Conservation (phyloP, 2,113 vertebrate species). For the Rhynchomys soricoides region DNA sequence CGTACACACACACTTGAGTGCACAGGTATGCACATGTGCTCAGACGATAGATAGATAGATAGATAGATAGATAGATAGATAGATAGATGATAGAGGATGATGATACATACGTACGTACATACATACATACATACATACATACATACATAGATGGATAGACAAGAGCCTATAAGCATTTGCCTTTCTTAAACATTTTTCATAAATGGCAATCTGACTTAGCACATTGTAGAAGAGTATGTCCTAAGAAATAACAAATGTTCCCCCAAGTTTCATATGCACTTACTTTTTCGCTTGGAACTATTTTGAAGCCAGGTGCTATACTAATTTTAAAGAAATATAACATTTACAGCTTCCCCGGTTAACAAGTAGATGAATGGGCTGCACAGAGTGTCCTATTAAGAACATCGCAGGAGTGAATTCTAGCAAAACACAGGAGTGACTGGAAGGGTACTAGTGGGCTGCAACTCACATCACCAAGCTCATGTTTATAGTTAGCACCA, state of each 20-base stretch:
- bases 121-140: too few relatives aligned
- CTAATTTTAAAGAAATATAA: conserved; percentile 23
- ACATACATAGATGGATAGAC: background rate
- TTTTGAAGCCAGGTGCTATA: conserved; percentile 29
- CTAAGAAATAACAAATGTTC: conserved; percentile 40
- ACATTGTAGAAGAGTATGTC: conserved; percentile 11
- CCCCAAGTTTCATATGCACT: background rate
- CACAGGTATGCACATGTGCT: too few relatives aligned
- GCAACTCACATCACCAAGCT: background rate
- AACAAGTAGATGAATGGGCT: background rate
- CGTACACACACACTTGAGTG: too few relatives aligned
- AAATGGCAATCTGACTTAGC: background rate
- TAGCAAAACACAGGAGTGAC: background rate
- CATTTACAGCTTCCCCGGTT: background rate
- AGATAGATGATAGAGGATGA: too few relatives aligned
- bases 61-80: background rate
- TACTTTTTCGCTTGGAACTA: background rate
- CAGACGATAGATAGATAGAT: background rate
- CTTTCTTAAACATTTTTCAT: conserved; percentile 46
- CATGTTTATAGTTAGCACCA: background rate
- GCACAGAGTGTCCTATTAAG: background rate
- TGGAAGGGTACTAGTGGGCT: background rate
- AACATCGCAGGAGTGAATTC: background rate
- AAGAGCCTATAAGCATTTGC: conserved; percentile 1
- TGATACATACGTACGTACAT: too few relatives aligned